Base-by-base conservation (phyloP, 1,140 invertebrate species). In the Brevipalpus yothersi region DNA sequence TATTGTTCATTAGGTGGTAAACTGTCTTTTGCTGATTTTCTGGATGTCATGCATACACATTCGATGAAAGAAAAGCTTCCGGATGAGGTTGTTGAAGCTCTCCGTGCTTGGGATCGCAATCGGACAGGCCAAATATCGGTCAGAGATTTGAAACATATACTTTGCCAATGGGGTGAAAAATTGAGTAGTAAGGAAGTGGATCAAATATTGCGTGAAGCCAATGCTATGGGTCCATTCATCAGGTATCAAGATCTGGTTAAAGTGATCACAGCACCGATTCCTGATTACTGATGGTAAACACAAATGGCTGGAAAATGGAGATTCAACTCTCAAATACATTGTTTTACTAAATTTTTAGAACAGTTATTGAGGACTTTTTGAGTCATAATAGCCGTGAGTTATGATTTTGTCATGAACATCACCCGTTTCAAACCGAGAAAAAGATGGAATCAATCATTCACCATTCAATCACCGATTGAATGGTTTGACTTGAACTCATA, bases 41-140 rank as follows among this genome's bases (percentile, higher is more conserved):
- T 96, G 10, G 90, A 94, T 69, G 82, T 92, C 2, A 88, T 94
- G 85, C 87, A 95, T 70, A 77, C 83, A 62, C 90, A 95, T 70
- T 88, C 69, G 68, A 78, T 74, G 68, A 80, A 81, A 4, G 90
- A 96, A 70, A 83, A 90, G 69, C 72, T 90, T 42, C 85, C 89
- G 0, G 81, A 82, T 67, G 90, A 96, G 77, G 82, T 87, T 60
- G 77, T 91, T 19, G 81, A 84, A 61, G 90, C 89, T 1, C 94
- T 96, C 70, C 78, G 77, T 71, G 85, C 88, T 13, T 82, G 79
- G 11, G 90, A 95, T 72, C 72, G 75, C 0, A 72, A 77, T 13
- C 80, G 78, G 58, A 81, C 74, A 62, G 86, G 87, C 4, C 76
- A 77, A 4, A 83, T 94, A 60, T 78, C 83, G 15, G 84, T 86